These are phyloP conservation scores for Bubo blakistoni DNA, from an alignment of 2,113 vertebrate genomes.

Conservation along the genomic window DNA sequence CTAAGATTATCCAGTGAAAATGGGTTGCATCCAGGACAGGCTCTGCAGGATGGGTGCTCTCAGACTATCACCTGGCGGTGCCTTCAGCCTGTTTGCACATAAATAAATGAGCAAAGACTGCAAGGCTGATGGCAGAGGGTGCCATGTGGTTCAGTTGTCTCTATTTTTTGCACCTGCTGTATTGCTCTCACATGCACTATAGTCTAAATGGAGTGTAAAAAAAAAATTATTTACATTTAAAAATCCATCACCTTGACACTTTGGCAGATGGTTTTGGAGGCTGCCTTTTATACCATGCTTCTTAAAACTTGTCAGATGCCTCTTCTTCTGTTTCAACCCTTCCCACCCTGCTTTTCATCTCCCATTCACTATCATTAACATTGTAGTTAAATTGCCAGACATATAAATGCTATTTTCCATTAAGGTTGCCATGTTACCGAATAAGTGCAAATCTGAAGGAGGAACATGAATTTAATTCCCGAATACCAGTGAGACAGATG, in stretches of 20 bases:
- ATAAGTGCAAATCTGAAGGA: constrained; percentile 30
- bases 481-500: constrained; percentile 14
- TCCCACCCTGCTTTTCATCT: neutral
- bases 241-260: constrained; percentile 18
- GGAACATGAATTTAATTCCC: constrained; percentile 11
- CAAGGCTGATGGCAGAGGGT: neutral
- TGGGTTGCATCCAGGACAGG: neutral
- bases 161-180: neutral
- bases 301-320: neutral
- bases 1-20: neutral
- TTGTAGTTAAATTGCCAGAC: neutral
- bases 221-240: neutral
- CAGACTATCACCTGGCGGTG: neutral
- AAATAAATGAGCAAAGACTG: neutral
- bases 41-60: neutral
- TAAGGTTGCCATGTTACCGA: constrained; percentile 32
- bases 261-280: constrained; percentile 9
- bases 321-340: constrained; percentile 6
- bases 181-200: neutral
- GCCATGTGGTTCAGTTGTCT: neutral
- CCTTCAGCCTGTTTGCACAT: neutral
- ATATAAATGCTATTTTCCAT: constrained; percentile 32
- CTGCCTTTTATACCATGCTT: neutral
- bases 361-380: neutral
- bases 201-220: neutral